A percentile compares a stretch with the other conserved stretches of the same genome.
These are phyloP conservation scores for Catharus bicknelli DNA, from an alignment of 2,113 vertebrate genomes.

Conservation along the genomic window DNA sequence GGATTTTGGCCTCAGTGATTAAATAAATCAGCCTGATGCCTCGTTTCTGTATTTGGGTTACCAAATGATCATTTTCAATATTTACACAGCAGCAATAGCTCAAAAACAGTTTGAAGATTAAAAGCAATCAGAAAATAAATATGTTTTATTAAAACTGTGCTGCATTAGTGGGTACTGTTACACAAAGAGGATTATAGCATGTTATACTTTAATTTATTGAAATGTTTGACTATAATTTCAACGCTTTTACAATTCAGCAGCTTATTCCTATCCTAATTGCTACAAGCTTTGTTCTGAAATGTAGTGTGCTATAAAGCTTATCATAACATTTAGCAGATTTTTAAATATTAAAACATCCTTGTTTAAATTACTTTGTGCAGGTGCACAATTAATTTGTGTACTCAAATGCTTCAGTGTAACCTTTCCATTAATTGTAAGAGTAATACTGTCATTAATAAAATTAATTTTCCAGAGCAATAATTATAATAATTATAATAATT, in stretches of 20 bases:
- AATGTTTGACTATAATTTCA: neutral
- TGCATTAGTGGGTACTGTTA: neutral
- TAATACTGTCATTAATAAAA: neutral
- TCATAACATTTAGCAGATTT: neutral
- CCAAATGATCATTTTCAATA: neutral
- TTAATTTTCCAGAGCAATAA: neutral
- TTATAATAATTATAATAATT: neutral
- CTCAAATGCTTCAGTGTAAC: neutral
- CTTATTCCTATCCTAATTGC: neutral
- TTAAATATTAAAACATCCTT: neutral
- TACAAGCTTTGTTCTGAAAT: neutral
- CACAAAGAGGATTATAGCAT: slow-evolving; percentile 19
- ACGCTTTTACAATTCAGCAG: neutral
- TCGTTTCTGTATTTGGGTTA: slow-evolving; percentile 23
- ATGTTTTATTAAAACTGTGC: slow-evolving; percentile 20
- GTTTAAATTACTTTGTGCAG: neutral
- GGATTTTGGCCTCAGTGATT: neutral
- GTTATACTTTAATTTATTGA: slow-evolving; percentile 19
- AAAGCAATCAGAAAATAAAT: slow-evolving; percentile 41
- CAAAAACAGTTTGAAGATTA: slow-evolving; percentile 29
- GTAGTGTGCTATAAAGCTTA: neutral
- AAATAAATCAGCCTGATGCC: slow-evolving; percentile 26
- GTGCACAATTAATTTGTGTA: slow-evolving; percentile 15
- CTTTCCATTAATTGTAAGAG: neutral
- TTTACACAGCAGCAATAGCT: neutral